phyloP scores from a whole-genome alignment of 2,888 invertebrate genomes.

The Sepiola atlantica region DNA sequence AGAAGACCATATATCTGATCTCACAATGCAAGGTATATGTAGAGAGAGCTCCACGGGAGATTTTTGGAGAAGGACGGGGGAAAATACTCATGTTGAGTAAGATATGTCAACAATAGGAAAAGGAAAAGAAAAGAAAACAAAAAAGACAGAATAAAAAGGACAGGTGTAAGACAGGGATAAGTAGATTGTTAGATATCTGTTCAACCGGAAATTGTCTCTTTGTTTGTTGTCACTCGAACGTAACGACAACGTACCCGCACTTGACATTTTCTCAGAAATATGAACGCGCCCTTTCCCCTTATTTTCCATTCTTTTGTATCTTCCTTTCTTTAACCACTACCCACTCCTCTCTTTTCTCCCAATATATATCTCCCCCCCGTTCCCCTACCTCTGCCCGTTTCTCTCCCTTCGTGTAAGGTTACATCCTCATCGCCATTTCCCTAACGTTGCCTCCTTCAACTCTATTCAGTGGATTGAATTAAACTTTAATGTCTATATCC shows the following conservation, averaged over 20 bases:
- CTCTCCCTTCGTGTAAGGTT: not conserved
- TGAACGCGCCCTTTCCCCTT: not conserved
- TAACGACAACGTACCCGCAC: not conserved
- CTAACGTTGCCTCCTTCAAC: not conserved
- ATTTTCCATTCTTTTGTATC: not conserved
- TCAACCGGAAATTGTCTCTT: not conserved
- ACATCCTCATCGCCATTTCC: not conserved
- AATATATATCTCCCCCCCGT: not conserved
- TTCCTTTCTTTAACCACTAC: not conserved
- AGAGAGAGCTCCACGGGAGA: too few relatives aligned
- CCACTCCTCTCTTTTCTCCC: too few relatives aligned
- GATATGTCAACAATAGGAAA: too few relatives aligned
- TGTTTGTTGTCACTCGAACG: conserved; percentile 19
- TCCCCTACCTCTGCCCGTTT: not conserved
- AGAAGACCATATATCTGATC: too few relatives aligned
- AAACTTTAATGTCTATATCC: not conserved
- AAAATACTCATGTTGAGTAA: too few relatives aligned
- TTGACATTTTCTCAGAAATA: not conserved
- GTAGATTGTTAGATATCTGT: not conserved
- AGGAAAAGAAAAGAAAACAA: too few relatives aligned
- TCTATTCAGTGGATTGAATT: not conserved
- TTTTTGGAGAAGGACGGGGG: too few relatives aligned
- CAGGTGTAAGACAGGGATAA: not conserved
- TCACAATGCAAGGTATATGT: too few relatives aligned
- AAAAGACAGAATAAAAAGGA: not conserved